phyloP scores from a whole-genome alignment of 2,888 invertebrate species.

The Arrhopalites spinosus region DNA sequence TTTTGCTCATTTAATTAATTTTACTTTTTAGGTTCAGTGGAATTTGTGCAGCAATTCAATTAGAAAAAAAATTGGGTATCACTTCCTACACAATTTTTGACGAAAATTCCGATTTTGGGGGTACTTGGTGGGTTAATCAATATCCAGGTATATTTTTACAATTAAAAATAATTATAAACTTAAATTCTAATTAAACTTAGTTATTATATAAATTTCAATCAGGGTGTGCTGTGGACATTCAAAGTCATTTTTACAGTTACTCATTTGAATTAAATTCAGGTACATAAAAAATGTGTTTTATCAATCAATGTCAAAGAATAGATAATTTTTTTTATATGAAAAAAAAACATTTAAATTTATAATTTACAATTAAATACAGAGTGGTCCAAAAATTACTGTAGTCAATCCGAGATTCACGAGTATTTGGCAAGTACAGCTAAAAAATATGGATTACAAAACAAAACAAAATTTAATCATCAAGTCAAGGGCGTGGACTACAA shows the following conservation, averaged over 20 bases:
- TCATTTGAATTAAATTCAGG: conserved; percentile 44
- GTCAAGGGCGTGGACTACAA: not conserved
- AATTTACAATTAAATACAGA: not conserved
- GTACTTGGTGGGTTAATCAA: not conserved
- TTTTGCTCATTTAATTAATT: not conserved
- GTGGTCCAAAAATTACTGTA: not conserved
- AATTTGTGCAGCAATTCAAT: conserved; percentile 29
- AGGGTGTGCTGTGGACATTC: conserved; percentile 42
- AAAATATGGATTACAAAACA: not conserved
- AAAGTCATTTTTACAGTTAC: conserved; percentile 43
- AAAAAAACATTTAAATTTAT: too few relatives aligned
- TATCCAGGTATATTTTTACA: too few relatives aligned
- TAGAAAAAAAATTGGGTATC: not conserved
- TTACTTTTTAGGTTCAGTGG: conserved; percentile 32
- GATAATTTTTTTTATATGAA: too few relatives aligned
- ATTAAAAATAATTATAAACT: too few relatives aligned
- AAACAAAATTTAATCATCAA: not conserved
- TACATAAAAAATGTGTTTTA: conserved; percentile 4
- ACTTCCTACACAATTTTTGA: not conserved
- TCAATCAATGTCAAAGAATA: too few relatives aligned
- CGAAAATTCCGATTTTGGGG: not conserved
- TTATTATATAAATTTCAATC: too few relatives aligned
- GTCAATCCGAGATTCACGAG: not conserved
- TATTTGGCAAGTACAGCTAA: conserved; percentile 8
- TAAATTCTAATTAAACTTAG: too few relatives aligned